Evolutionary conservation across 2,888 invertebrate species (phyloP), one percentile per base, ranked within the genome.

Genomic region (Agelastica alni): DNA sequence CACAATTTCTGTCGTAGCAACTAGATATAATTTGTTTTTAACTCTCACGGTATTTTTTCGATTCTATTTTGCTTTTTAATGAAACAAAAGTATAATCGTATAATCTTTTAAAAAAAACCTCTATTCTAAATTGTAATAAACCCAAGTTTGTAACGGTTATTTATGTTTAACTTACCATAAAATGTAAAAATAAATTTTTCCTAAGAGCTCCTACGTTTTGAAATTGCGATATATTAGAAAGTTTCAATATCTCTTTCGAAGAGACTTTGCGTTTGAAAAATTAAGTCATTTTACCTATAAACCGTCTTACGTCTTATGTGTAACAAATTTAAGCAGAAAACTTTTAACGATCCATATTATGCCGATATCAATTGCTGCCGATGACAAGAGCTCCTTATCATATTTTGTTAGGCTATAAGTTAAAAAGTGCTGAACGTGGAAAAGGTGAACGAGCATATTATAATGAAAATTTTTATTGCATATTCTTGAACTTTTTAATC

Each of bases 291-390:
- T 26, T 26, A 9, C 26, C 6, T 26, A 26, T 6, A 26, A 26
- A 26, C 26, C 7, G 6, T 26, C 9, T 26, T 26, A 26, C 26
- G 26, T 26, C 26, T 26, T 26, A n/a, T n/a, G 3, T 28, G n/a
- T 6, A 3, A 32, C 32, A 37, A 37, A 10, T n/a, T 20, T 12
- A 6, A 12, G 16, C 2, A 20, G 10, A 6, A 20, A 39, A 20
- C 37, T 39, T 20, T 20, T 20, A 39, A 39, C 37, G 37, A 39
- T 39, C 20, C 37, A 39, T 20, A 39, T 39, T 39, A 18, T 20
- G 7, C 10, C 5, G 20, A 18, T 20, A 39, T 39, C 37, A 39
- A 39, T 39, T 39, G 20, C 37, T 39, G 37, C 6, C 20, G 6
- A 12, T 39, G 18, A 20, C 18, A 39, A n/a, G n/a, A 39, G 37